Evolutionary conservation across 2,113 vertebrate species (phyloP), one percentile per base, ranked within the genome.

Genomic region (Tragelaphus buxtoni): DNA sequence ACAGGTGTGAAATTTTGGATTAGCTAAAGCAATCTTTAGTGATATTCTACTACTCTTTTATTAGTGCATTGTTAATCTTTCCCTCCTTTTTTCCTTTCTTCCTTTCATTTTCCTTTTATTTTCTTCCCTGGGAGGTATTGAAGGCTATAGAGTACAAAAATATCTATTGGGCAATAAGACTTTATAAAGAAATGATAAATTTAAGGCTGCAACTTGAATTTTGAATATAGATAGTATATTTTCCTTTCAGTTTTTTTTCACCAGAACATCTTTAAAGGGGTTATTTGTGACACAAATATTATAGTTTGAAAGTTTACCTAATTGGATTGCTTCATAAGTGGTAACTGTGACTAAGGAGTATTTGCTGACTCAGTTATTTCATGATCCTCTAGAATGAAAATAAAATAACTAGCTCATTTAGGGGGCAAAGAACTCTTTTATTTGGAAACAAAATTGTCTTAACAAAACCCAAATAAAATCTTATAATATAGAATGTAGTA

Each of bases 401-500:
- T 63, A 63, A 72, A 24, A 90, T 95, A 32, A 91, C 26, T 84
- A 88, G 74, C 7, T 91, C 5, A 79, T 47, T 61, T 60, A 18
- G 10, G 2, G 14, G 30, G 58, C 42, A 85, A 89, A 80, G 32
- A 51, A 79, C 9, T n/a, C 30, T 11, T 79, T 79, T 51, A n/a
- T n/a, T 51, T 20, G 28, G 3, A n/a, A 80, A 80, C 63, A 28
- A 88, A 93, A 58, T 69, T 65, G 2, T 45, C 32, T 90, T 49
- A 80, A 91, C 30, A 94, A 94, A 80, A 32, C n/a, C 55, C 80
- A 96, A 93, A 80, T 89, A 76, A 85, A 90, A 80, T 92, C 28
- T 77, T 91, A 88, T 84, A 91, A 49, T 65, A 63, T 56, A 85
- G 39, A 95, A 69, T n/a, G 11, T 93, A 35, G 49, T 85, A 91